Conservation (phyloP, 1,140 invertebrate genomes). For the Amphibalanus amphitrite region DNA sequence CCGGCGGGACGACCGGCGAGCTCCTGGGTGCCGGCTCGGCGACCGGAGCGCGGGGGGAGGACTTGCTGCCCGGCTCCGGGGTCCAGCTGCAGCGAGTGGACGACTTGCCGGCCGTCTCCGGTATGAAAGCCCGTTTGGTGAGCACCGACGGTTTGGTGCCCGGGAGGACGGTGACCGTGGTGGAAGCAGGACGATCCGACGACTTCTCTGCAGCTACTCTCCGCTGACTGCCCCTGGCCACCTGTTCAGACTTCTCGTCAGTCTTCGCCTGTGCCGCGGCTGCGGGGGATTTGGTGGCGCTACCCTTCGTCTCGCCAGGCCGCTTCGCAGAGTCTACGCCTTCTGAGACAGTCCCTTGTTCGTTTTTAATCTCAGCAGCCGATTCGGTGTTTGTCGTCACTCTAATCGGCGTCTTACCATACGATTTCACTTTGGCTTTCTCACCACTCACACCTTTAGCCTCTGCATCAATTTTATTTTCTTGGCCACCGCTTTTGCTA, state of each 20-base stretch:
- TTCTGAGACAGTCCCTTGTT: background rate
- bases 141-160: background rate
- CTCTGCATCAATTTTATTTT: too few species aligned
- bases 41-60: too few species aligned
- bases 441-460: too few species aligned
- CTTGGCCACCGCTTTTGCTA: too few species aligned
- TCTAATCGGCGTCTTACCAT: too few species aligned
- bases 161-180: too few species aligned
- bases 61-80: background rate
- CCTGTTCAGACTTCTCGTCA: background rate
- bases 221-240: background rate
- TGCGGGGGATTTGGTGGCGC: too few species aligned
- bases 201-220: background rate
- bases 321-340: too few species aligned
- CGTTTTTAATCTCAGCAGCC: background rate
- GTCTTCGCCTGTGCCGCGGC: background rate
- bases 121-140: background rate
- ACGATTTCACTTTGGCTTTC: too few species aligned
- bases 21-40: background rate
- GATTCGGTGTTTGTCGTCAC: too few species aligned
- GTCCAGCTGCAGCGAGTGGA: background rate
- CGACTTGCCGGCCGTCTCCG: background rate
- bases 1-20: too few species aligned
- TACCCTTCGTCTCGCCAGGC: background rate
- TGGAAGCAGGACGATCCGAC: background rate